Percentiles rank a stretch among this genome's conserved stretches.
Conservation (phyloP, 2,888 invertebrate species). For the Phymatocera aterrima region DNA sequence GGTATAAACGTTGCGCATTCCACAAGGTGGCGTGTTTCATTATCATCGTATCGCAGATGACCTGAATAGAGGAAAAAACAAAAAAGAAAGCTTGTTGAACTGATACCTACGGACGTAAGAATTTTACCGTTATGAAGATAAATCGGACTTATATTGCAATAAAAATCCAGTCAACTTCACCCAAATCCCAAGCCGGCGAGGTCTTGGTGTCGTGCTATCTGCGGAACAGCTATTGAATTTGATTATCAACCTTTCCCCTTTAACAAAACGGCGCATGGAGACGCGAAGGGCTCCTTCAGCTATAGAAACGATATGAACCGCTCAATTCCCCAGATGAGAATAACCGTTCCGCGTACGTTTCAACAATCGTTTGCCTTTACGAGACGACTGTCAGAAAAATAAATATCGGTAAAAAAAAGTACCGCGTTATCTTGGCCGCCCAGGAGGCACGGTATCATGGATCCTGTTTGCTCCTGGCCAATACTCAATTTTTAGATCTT, state of each 20-base stretch:
- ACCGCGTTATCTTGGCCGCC: slow-evolving; percentile 9
- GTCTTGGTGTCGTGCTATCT: slow-evolving; percentile 26
- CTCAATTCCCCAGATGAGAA: slow-evolving; percentile 44
- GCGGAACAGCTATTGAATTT: slow-evolving; percentile 40
- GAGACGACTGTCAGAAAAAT: slow-evolving; percentile 40
- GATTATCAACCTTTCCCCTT: slow-evolving; percentile 38
- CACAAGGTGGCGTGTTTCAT: slow-evolving; percentile 36
- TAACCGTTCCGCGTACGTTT: slow-evolving; percentile 43
- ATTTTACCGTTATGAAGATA: slow-evolving; percentile 33
- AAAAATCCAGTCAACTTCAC: slow-evolving; percentile 36
- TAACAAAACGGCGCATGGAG: slow-evolving; percentile 32
- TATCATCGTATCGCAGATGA: slow-evolving; percentile 24
- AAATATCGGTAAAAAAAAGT: slow-evolving; percentile 30
- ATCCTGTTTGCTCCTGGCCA: slow-evolving; percentile 22
- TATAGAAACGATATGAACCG: slow-evolving; percentile 43
- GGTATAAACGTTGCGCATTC: background rate
- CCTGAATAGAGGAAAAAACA: background rate
- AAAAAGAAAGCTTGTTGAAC: background rate
- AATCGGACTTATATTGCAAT: slow-evolving; percentile 39
- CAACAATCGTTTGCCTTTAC: slow-evolving; percentile 40
- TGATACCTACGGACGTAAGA: slow-evolving; percentile 13
- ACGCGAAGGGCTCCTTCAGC: slow-evolving; percentile 37
- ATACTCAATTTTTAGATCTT: slow-evolving; percentile 12
- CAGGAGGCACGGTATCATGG: slow-evolving; percentile 26
- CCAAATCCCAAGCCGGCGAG: slow-evolving; percentile 19